These are phyloP conservation scores for Furnarius figulus DNA, from an alignment of 2,113 vertebrate genomes.

Conservation along the genomic window DNA sequence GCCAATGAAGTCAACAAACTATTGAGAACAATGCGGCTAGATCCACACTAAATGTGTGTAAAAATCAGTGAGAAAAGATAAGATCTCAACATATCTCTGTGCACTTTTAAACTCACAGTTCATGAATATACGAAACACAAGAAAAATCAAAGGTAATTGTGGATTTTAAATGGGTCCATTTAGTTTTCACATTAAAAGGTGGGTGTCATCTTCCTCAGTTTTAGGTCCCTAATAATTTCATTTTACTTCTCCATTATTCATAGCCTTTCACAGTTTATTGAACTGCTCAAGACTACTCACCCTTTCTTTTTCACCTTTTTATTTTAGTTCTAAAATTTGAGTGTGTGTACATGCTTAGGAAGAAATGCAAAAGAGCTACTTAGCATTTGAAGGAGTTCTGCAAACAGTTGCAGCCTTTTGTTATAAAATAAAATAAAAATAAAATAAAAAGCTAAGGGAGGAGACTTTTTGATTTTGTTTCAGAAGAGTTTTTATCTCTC, in stretches of 20 bases:
- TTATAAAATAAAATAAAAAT: constrained; percentile 62
- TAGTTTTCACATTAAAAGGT: constrained; percentile 53
- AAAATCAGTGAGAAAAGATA: neutral
- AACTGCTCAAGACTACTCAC: constrained; percentile 1
- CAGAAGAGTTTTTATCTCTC: constrained; percentile 16
- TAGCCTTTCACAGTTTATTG: neutral
- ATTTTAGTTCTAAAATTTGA: constrained; percentile 21
- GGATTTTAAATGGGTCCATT: constrained; percentile 6
- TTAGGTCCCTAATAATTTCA: neutral
- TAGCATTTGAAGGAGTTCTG: constrained; percentile 47
- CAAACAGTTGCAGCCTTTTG: constrained; percentile 59
- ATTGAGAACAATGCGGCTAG: neutral
- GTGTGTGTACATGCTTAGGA: neutral
- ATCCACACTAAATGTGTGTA: neutral
- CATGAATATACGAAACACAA: neutral
- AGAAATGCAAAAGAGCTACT: constrained; percentile 41
- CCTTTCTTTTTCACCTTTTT: constrained; percentile 49
- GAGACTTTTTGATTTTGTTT: constrained; percentile 50
- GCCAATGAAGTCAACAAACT: neutral
- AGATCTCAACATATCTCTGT: neutral
- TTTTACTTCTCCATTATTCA: constrained; percentile 43
- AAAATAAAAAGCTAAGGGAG: constrained; percentile 28
- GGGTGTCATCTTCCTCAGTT: constrained; percentile 7
- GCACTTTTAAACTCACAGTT: neutral
- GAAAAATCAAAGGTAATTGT: constrained; percentile 12